Evolutionary conservation across 2,888 invertebrate genomes (phyloP).

Genomic region (Callimorpha dominula): DNA sequence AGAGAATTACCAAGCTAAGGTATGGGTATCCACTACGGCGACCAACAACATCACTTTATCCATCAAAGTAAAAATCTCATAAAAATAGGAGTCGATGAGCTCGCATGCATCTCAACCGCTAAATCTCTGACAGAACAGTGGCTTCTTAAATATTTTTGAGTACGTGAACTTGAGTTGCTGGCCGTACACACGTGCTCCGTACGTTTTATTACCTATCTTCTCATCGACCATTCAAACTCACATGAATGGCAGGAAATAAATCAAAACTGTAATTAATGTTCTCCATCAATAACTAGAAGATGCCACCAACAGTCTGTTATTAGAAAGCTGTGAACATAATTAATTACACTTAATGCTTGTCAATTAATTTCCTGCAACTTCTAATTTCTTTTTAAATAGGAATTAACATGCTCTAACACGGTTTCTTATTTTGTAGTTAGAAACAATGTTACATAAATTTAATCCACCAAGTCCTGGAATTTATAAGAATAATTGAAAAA

Average conservation of each 20-base stretch:
- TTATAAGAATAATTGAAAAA: constrained; percentile 3
- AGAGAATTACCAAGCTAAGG: not conserved
- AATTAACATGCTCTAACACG: constrained; percentile 2
- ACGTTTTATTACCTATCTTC: constrained; percentile 29
- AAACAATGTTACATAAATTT: not conserved
- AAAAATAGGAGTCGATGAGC: too few species aligned
- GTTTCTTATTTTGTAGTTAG: not conserved
- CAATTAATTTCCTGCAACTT: constrained; percentile 39
- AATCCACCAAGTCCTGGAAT: not conserved
- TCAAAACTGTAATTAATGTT: constrained; percentile 50
- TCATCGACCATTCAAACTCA: constrained; percentile 48
- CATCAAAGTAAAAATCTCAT: not conserved
- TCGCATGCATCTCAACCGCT: not conserved
- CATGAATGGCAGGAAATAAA: constrained; percentile 62
- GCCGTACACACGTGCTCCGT: constrained; percentile 4
- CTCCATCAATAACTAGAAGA: constrained; percentile 51
- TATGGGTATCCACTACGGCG: not conserved
- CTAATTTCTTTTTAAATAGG: constrained; percentile 22
- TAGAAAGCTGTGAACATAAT: constrained; percentile 57
- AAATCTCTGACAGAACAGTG: not conserved
- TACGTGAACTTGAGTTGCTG: not conserved
- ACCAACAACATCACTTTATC: not conserved
- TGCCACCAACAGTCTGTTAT: constrained; percentile 50
- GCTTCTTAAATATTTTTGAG: not conserved
- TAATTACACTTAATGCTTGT: constrained; percentile 37